These are phyloP conservation scores for Dendroctonus valens DNA, from an alignment of 1,140 invertebrate genomes.

Conservation along the genomic window DNA sequence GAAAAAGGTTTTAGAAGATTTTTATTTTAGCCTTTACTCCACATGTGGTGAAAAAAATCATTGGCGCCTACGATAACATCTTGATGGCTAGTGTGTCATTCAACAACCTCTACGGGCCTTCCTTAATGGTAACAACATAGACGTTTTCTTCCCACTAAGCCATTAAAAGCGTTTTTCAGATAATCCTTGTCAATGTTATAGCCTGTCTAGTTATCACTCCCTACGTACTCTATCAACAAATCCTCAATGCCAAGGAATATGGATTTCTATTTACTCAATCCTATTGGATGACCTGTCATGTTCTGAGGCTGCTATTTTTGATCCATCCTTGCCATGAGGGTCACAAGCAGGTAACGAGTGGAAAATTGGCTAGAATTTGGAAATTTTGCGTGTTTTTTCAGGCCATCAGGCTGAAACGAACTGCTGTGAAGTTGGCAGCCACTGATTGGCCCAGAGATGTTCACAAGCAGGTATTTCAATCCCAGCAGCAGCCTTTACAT, in stretches of 20 bases:
- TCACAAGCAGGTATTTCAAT: conserved; percentile 8
- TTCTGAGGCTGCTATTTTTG: conserved; percentile 16
- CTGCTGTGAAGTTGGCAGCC: neutral
- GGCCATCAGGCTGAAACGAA: neutral
- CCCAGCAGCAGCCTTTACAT: neutral
- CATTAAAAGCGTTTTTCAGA: conserved; percentile 9
- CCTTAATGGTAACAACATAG: conserved; percentile 4
- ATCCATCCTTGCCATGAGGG: conserved; percentile 19
- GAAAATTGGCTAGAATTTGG: too few relatives aligned
- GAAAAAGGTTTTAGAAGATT: neutral
- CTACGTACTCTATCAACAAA: conserved; percentile 25
- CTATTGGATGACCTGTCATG: conserved; percentile 27
- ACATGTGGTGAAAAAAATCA: conserved; percentile 2
- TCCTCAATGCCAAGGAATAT: conserved; percentile 14
- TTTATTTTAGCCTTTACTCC: conserved; percentile 5
- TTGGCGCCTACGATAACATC: conserved; percentile 5
- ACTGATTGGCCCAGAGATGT: conserved; percentile 4
- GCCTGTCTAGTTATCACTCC: conserved; percentile 20
- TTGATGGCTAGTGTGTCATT: conserved; percentile 4
- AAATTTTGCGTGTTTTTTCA: too few relatives aligned
- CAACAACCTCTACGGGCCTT: neutral
- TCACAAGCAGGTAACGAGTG: too few relatives aligned
- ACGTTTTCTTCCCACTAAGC: neutral
- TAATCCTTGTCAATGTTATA: conserved; percentile 15
- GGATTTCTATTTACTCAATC: conserved; percentile 23